Evolutionary conservation across 2,888 invertebrate species (phyloP).

Genomic region (Diplazon laetatorius): DNA sequence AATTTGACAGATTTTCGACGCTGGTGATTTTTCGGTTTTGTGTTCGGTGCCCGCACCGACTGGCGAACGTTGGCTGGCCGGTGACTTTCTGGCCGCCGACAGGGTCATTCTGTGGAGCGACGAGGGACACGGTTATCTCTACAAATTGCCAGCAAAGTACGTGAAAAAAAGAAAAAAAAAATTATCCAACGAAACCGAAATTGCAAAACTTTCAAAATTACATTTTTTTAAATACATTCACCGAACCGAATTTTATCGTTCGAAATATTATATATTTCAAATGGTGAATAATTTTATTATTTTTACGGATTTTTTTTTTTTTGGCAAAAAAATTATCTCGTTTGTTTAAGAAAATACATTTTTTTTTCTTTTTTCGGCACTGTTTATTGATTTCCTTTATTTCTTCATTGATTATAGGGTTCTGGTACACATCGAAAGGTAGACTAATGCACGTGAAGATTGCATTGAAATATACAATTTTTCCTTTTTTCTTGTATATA

Average conservation of each 20-base stretch:
- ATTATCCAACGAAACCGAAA: no score
- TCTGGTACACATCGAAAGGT: constrained; percentile 77
- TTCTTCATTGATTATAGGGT: constrained; percentile 78
- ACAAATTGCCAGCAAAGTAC: constrained; percentile 97
- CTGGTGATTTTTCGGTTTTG: constrained; percentile 97
- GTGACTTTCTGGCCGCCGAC: constrained; percentile 96
- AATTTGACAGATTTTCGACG: constrained; percentile 87
- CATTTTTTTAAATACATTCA: no score
- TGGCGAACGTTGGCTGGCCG: constrained; percentile 97
- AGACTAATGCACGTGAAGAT: constrained; percentile 62
- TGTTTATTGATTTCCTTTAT: constrained; percentile 68
- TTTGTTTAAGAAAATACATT: not conserved
- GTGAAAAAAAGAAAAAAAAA: no score
- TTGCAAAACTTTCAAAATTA: no score
- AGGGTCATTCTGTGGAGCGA: constrained; percentile 97
- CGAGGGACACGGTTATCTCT: constrained; percentile 97
- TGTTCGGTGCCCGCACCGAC: constrained; percentile 95
- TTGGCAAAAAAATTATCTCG: not conserved
- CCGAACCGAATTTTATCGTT: constrained; percentile 21
- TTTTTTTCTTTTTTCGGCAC: constrained; percentile 41
- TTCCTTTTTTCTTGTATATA: constrained; percentile 28
- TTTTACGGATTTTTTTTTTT: constrained; percentile 40
- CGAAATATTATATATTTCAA: not conserved
- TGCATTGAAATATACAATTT: no score
- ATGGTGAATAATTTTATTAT: constrained; percentile 20